Evolutionary conservation across 2,113 vertebrate genomes (phyloP).

Genomic region (Osmerus eperlanus): DNA sequence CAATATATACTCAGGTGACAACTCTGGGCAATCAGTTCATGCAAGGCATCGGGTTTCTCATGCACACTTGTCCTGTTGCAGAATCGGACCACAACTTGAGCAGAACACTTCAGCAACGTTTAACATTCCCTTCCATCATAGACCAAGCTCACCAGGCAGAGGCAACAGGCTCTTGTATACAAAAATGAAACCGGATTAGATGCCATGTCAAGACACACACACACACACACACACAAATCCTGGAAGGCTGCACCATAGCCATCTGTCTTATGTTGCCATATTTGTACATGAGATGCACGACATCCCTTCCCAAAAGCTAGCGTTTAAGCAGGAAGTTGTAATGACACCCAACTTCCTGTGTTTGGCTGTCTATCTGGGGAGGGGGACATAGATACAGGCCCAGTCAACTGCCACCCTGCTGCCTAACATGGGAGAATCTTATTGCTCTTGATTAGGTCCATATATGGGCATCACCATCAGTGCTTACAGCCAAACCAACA

Average conservation of each 20-base stretch:
- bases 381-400: not conserved
- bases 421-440: not conserved
- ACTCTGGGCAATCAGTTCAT: not conserved
- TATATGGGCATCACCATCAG: no score
- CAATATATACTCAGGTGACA: not conserved
- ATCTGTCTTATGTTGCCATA: slow-evolving; percentile 69
- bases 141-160: no score
- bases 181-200: slow-evolving; percentile 15
- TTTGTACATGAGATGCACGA: slow-evolving; percentile 65
- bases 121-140: no score
- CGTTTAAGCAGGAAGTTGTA: slow-evolving; percentile 64
- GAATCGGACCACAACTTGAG: not conserved
- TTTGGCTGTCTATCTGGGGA: slow-evolving; percentile 23
- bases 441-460: not conserved
- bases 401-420: not conserved
- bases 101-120: no score
- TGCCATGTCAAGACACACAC: slow-evolving; percentile 1
- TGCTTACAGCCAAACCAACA: no score
- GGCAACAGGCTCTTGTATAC: not conserved
- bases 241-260: slow-evolving; percentile 41
- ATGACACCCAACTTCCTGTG: slow-evolving; percentile 61
- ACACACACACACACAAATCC: slow-evolving; percentile 11
- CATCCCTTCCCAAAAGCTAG: slow-evolving; percentile 24
- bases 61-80: slow-evolving; percentile 48
- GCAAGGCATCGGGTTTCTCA: not conserved